phyloP scores from a whole-genome alignment of 2,888 invertebrate species.

The Dendrolimus pini region DNA sequence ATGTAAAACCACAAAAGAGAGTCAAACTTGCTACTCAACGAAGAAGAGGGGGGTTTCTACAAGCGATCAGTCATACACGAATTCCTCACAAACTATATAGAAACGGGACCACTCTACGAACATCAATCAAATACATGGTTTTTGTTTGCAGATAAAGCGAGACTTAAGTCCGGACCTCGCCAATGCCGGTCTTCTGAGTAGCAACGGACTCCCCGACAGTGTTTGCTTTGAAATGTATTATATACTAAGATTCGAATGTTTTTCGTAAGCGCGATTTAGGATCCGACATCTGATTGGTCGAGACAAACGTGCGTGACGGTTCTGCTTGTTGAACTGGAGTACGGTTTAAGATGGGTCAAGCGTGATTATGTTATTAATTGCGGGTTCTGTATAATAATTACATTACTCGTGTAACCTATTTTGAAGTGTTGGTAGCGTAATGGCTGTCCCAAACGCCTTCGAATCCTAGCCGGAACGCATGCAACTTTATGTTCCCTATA shows the following conservation, averaged over 20 bases:
- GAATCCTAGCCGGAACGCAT: too few relatives aligned
- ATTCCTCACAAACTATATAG: constrained; percentile 34
- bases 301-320: constrained; percentile 20
- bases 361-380: too few relatives aligned
- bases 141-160: constrained; percentile 48
- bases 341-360: neutral
- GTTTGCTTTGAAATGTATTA: constrained; percentile 4
- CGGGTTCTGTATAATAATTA: too few relatives aligned
- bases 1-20: constrained; percentile 44
- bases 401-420: too few relatives aligned
- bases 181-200: constrained; percentile 65
- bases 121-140: constrained; percentile 43
- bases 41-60: constrained; percentile 47
- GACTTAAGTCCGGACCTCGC: constrained; percentile 68
- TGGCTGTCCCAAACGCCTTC: too few relatives aligned
- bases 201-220: constrained; percentile 60
- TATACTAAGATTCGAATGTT: constrained; percentile 28
- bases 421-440: too few relatives aligned
- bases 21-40: constrained; percentile 67
- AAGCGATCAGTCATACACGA: constrained; percentile 13
- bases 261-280: constrained; percentile 41
- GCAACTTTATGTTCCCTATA: too few relatives aligned
- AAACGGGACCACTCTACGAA: constrained; percentile 58
- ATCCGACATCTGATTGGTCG: constrained; percentile 31
- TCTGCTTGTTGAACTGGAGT: constrained; percentile 17